Percentiles rank a stretch among this genome's conserved stretches.
phyloP scores from a whole-genome alignment of 2,888 invertebrate species.

The Creontiades dilutus region DNA sequence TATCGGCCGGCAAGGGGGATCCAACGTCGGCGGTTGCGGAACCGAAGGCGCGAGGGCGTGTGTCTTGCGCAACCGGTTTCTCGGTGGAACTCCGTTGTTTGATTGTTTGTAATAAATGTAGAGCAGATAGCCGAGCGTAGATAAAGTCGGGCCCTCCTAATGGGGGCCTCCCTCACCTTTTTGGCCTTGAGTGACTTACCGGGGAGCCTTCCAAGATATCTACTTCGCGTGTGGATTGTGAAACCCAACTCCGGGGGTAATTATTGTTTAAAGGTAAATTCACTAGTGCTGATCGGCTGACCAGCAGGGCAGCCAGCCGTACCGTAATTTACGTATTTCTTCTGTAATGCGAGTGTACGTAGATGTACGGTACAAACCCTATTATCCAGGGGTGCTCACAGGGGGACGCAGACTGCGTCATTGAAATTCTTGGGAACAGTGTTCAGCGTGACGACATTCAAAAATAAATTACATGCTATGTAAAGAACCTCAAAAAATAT shows the following conservation, averaged over 20 bases:
- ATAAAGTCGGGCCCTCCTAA: conserved; percentile 69
- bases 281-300: conserved; percentile 64
- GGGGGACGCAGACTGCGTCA: too few species aligned
- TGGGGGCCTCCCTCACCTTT: conserved; percentile 39
- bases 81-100: conserved; percentile 56
- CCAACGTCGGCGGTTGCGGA: conserved; percentile 47
- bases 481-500: too few species aligned
- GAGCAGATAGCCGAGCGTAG: conserved; percentile 70
- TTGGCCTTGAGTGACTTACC: conserved; percentile 72
- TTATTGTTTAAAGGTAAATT: conserved; percentile 69
- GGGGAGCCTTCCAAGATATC: conserved; percentile 60
- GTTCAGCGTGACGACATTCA: too few species aligned
- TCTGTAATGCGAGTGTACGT: too few species aligned
- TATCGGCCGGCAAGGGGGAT: background rate
- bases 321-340: too few species aligned
- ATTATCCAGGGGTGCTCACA: too few species aligned
- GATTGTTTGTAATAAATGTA: conserved; percentile 73
- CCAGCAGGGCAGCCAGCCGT: too few species aligned
- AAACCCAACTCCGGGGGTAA: conserved; percentile 61
- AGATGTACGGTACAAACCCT: too few species aligned
- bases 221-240: conserved; percentile 51
- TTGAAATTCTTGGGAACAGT: too few species aligned
- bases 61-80: conserved; percentile 69
- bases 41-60: conserved; percentile 68
- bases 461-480: too few species aligned